Base-by-base conservation (phyloP, 2,113 vertebrate genomes). In the Elanus axillaris region DNA sequence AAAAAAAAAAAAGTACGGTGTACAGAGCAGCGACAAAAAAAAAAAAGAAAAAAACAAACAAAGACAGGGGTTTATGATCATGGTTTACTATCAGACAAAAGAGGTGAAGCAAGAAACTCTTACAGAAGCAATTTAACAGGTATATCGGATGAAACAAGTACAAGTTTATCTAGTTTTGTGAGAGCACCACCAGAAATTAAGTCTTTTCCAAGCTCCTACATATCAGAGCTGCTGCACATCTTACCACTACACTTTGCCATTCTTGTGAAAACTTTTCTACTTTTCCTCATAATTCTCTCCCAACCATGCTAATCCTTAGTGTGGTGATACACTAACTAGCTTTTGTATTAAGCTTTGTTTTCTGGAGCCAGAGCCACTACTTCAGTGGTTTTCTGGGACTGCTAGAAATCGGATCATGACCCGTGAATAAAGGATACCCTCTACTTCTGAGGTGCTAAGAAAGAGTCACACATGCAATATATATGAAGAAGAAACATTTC, bases 381-480 rank as follows among this genome's bases (percentile, higher is more conserved):
- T 71, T 53, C 4, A 43, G 8, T 8, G 16, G 1, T 36, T 90
- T 67, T 67, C 58, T 60, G 45, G 20, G 52, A 66, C 43, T 88
- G 23, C 40, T 42, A 29, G 20, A 71, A 84, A 62, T 19, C 19
- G 23, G 32, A 42, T 19, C 34, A n/a, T 3, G 6, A 76, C 4
- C 12, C 8, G 36, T 43, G 26, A 77, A 45, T 23, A 66, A 81
- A 68, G 36, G 27, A 6, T 13, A 48, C 3, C 4, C 11, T 73
- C 48, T 32, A 2, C 11, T 73, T 40, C 11, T 21, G 9, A 69
- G 11, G 34, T 62, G 85, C 34, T 38, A 78, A 62, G 15, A 56
- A 91, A 18, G 8, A 47, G 18, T 36, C 27, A 74, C 2, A 16
- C 0, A 0, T 6, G 11, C 13, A 48, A 69, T 7, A 23, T 7